phyloP scores from a whole-genome alignment of 2,113 vertebrate genomes.

The Heterochromis multidens region DNA sequence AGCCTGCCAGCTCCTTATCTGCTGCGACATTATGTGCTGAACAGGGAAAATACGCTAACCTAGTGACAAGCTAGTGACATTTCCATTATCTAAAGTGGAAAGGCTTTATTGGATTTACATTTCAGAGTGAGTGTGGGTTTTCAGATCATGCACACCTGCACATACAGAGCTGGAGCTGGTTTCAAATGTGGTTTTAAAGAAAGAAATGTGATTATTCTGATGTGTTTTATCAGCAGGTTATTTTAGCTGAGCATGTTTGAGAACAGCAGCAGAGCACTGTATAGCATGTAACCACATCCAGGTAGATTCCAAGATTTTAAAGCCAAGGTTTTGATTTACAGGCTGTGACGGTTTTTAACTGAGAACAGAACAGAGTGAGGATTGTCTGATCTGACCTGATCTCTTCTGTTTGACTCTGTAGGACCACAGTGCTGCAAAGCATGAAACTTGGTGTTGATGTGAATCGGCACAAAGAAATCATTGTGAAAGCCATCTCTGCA shows the following conservation, averaged over 20 bases:
- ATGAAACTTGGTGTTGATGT: constrained; percentile 98
- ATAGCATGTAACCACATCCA: neutral
- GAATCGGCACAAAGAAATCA: constrained; percentile 98
- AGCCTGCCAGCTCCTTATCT: neutral
- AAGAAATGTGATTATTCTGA: neutral
- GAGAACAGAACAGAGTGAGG: neutral
- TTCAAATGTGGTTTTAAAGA: neutral
- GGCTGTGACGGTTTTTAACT: neutral
- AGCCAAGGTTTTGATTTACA: neutral
- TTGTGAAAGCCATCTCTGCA: constrained; percentile 95
- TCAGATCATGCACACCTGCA: neutral
- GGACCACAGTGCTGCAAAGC: constrained; percentile 95
- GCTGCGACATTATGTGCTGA: neutral
- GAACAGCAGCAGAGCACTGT: neutral
- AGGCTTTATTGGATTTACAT: neutral
- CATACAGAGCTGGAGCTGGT: neutral
- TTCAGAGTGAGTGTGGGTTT: neutral
- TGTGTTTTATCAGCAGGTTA: neutral
- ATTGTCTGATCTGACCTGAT: neutral
- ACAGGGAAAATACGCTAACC: neutral
- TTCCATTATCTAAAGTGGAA: neutral
- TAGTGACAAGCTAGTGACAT: neutral
- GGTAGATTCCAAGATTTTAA: neutral
- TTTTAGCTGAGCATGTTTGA: neutral
- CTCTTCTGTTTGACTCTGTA: constrained; percentile 55